phyloP scores from a whole-genome alignment of 2,113 vertebrate species.

The Hepsetus odoe region DNA sequence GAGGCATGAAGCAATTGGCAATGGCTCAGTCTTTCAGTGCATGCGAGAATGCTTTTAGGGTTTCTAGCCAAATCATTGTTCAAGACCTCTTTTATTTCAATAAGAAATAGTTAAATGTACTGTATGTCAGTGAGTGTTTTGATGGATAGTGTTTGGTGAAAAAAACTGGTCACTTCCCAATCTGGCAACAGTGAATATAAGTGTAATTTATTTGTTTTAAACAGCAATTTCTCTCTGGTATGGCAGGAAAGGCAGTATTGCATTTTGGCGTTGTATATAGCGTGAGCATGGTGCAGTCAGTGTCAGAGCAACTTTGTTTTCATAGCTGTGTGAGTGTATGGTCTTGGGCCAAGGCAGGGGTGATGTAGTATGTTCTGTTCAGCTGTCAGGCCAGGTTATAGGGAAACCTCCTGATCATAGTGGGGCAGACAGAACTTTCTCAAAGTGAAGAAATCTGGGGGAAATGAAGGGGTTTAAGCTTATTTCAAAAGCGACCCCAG shows the following conservation, averaged over 20 bases:
- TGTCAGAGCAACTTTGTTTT: slow-evolving; percentile 42
- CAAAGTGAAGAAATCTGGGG: neutral
- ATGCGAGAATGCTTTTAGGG: neutral
- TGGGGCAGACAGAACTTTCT: neutral
- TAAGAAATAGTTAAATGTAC: neutral
- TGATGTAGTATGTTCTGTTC: slow-evolving; percentile 31
- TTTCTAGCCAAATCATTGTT: neutral
- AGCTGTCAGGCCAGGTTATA: slow-evolving; percentile 15
- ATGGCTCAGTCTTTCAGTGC: slow-evolving; percentile 17
- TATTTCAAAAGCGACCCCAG: neutral
- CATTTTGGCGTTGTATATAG: neutral
- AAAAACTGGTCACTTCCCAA: too few relatives aligned
- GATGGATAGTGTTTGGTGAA: neutral
- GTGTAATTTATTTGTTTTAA: slow-evolving; percentile 19
- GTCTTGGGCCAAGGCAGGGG: slow-evolving; percentile 19
- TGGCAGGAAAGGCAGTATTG: neutral
- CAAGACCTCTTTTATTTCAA: neutral
- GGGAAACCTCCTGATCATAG: slow-evolving; percentile 2
- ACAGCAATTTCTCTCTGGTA: neutral
- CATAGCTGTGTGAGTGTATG: slow-evolving; percentile 43
- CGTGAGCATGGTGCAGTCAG: slow-evolving; percentile 10
- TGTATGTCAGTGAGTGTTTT: neutral
- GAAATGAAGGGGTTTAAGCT: neutral
- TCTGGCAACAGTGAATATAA: neutral
- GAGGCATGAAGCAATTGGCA: slow-evolving; percentile 17